A percentile compares a stretch with the other conserved stretches of the same genome.
phyloP scores from a whole-genome alignment of 2,797 vertebrate species.

The Caiman crocodilus region DNA sequence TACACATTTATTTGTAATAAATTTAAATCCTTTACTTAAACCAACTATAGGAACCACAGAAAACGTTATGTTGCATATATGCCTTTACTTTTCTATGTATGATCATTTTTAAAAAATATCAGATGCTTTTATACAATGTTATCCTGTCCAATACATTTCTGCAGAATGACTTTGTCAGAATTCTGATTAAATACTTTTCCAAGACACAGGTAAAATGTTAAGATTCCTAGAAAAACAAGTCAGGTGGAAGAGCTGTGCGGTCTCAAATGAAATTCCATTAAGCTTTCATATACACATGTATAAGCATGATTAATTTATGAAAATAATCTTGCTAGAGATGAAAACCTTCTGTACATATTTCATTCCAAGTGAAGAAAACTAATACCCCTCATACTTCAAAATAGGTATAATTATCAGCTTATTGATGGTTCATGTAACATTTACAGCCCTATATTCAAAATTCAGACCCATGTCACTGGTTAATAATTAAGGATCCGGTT shows the following conservation, averaged over 20 bases:
- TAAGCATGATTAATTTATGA: neutral
- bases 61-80: neutral
- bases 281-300: neutral
- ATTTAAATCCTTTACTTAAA: neutral
- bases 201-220: neutral
- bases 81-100: neutral
- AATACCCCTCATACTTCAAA: constrained; percentile 30
- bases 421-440: constrained; percentile 30
- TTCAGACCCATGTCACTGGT: constrained; percentile 41
- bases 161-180: constrained; percentile 20
- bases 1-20: neutral
- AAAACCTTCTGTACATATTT: neutral
- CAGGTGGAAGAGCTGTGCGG: neutral
- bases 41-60: neutral
- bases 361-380: neutral
- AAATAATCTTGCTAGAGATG: neutral
- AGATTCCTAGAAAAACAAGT: neutral
- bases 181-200: neutral
- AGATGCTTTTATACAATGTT: neutral
- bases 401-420: neutral
- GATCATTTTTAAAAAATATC: neutral
- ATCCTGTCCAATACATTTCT: neutral
- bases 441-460: constrained; percentile 44
- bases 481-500: constrained; percentile 63
- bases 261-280: constrained; percentile 12